Base-by-base conservation (phyloP, 2,797 vertebrate species). In the Linurgus olivaceus region DNA sequence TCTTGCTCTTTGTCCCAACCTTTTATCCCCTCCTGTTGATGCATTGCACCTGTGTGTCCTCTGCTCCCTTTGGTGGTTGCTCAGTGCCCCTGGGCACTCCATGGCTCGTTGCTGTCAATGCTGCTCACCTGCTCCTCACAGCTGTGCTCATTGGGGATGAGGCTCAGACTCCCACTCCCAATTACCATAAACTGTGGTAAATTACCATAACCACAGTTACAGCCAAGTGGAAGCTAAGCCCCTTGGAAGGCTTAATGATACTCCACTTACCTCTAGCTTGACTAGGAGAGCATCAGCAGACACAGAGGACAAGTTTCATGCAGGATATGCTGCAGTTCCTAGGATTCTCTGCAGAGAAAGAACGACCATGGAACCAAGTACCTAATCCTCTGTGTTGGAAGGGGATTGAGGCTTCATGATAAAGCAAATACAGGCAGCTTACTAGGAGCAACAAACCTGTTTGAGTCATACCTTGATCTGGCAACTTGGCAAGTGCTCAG, bases 71-170 rank as follows among this genome's bases (percentile, higher is more conserved):
- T 28, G 57, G 35, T 59, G 57, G 25, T 10, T 57, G 55, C 0
- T 38, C 57, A 59, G 57, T 28, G 57, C 11, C 25, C 35, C 57
- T 13, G 57, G 57, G 57, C 57, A 28, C 57, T 28, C 35, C 35
- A 3, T 38, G 57, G 57, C 57, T 59, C 57, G 0, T 38, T 28
- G 57, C 57, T 38, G 57, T 38, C 57, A 59, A 0, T 28, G 35
- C 35, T 59, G 35, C 55, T 58, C 55, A 58, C 33, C 55, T 58
- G 55, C 24, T 18, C 0, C 17, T 13, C 57, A 59, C 35, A 59
- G 57, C 57, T 59, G 35, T 0, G 12, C 25, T 17, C 35, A 59
- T 1, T 28, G 0, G 35, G 35, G 35, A 59, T 14, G 4, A 38
- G 57, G 57, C 35, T 59, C 0, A 0, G 35, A 11, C 17, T 25